These are phyloP conservation scores for Dendropsophus ebraccatus DNA, from an alignment of 2,113 vertebrate genomes.

Conservation along the genomic window DNA sequence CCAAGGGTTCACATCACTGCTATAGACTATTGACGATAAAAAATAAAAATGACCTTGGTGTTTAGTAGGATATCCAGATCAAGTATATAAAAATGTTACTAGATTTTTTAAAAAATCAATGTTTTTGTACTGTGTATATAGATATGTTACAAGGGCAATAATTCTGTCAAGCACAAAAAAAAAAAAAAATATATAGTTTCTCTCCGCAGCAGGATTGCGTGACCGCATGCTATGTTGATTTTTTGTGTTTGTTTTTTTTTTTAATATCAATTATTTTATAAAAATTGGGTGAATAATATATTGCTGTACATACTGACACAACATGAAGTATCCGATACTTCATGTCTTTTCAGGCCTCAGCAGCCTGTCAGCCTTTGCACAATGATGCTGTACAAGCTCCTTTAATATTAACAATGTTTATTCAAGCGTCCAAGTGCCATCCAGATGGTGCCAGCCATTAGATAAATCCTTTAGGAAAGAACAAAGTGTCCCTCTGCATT, in stretches of 20 bases:
- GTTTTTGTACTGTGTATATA: conserved; percentile 6
- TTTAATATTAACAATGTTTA: not conserved
- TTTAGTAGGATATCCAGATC: not conserved
- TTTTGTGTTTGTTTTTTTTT: conserved; percentile 28
- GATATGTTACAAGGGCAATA: not conserved
- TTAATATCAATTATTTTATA: conserved; percentile 40
- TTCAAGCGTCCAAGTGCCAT: not conserved
- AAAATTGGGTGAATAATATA: conserved; percentile 26
- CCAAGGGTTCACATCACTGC: no score
- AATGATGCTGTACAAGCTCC: not conserved
- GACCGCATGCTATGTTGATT: not conserved
- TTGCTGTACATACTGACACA: conserved; percentile 19
- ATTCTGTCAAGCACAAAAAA: not conserved
- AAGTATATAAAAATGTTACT: no score
- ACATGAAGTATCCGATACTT: not conserved
- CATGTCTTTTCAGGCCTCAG: not conserved
- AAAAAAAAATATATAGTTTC: not conserved
- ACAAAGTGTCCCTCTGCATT: conserved; percentile 60
- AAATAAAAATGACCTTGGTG: not conserved
- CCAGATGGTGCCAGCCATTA: conserved; percentile 14
- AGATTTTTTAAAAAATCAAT: not conserved
- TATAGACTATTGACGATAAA: not conserved
- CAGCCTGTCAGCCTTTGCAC: not conserved
- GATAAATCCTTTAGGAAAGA: not conserved
- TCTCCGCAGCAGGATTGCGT: conserved; percentile 49